phyloP scores from a whole-genome alignment of 2,113 vertebrate species.

The Caranx ignobilis region DNA sequence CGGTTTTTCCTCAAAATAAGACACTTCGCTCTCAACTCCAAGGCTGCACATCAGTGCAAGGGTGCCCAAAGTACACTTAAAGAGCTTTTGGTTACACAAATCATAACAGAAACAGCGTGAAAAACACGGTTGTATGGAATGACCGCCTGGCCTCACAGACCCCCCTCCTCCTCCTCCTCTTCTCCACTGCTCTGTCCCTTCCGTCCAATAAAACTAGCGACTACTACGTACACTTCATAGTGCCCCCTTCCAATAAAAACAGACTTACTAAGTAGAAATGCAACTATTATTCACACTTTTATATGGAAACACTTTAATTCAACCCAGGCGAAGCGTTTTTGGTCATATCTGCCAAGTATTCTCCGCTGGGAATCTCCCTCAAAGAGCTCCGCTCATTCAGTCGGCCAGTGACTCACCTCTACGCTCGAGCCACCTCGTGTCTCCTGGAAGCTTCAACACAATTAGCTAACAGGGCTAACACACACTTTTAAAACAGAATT shows the following conservation, averaged over 20 bases:
- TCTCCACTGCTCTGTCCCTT: conserved; percentile 64
- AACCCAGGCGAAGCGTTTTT: not conserved
- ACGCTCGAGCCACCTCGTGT: conserved; percentile 86
- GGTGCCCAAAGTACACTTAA: accelerated
- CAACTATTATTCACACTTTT: not conserved
- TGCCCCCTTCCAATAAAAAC: not conserved
- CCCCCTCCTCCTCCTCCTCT: conserved; percentile 40
- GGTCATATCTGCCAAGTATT: conserved; percentile 42
- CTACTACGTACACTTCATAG: conserved; percentile 58
- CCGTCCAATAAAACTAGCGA: conserved; percentile 67
- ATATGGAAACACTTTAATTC: accelerated
- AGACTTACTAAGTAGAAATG: accelerated
- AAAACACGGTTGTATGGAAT: conserved; percentile 66
- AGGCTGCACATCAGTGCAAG: accelerated
- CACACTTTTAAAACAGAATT: conserved; percentile 33
- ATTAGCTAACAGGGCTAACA: conserved; percentile 83
- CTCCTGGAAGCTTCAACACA: conserved; percentile 79
- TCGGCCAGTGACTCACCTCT: conserved; percentile 85
- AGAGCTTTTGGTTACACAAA: not conserved
- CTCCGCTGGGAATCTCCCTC: conserved; percentile 80
- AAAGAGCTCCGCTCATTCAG: conserved; percentile 64
- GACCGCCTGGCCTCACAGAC: conserved; percentile 89
- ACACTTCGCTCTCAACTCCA: not conserved
- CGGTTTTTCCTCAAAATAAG: conserved; percentile 22
- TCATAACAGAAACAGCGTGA: conserved; percentile 15